Evolutionary conservation across 2,113 vertebrate genomes (phyloP), one percentile per base, ranked within the genome.

Genomic region (Corythaeola cristata): DNA sequence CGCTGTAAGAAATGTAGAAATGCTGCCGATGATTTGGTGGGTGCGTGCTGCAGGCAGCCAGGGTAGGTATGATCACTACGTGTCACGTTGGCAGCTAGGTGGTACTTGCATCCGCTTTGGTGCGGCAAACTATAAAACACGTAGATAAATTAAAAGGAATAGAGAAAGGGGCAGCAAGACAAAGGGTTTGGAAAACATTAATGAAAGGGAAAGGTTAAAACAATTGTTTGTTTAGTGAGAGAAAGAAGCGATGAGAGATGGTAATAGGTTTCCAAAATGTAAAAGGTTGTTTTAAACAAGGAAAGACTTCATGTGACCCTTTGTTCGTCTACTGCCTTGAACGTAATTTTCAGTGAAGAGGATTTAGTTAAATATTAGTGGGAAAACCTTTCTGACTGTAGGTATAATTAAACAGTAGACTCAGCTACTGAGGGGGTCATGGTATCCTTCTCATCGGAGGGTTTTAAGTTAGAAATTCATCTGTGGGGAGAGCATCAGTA

Each of bases 1-100:
- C 0, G 0, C 49, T 82, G 33, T 24, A 93, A 89, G 56, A 92
- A 83, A 60, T 15, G 69, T 41, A 75, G 80, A 92, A 92, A 89
- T 21, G 27, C 45, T 94, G 62, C 33, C 53, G 45, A 7, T 53
- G 69, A 89, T 87, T 78, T 72, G 8, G 0, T 78, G 90, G 92
- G 52, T 37, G 32, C 18, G 22, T 0, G 3, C 30, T 89, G 73
- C 73, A 92, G 71, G 60, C 73, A 60, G 44, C 86, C 52, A 20
- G 64, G 63, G 56, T 8, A 84, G 62, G 75, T 33, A 49, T 13
- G 53, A 93, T 62, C 81, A 58, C 58, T 82, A 11, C 9, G 2
- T 15, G 33, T 67, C 75, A 68, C 0, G 1, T 11, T 33, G 9
- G 87, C 69, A 91, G 4, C 66, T 53, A 8, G 0, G 1, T 2